These are phyloP conservation scores for Rhynchotus rufescens DNA, from an alignment of 2,797 vertebrate genomes.

Conservation along the genomic window DNA sequence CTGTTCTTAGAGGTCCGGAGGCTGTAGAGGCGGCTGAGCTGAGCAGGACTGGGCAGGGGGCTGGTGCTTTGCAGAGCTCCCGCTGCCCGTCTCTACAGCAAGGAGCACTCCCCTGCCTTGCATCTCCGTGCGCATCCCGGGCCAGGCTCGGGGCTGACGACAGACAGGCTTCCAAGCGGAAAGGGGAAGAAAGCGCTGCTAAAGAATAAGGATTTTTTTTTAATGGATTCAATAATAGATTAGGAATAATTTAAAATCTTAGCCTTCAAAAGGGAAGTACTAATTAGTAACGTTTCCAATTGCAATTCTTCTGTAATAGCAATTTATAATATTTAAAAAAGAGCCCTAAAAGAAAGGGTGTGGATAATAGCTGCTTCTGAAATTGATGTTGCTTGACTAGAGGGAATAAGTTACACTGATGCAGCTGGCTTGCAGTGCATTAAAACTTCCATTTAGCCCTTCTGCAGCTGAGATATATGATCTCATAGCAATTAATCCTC, in stretches of 20 bases:
- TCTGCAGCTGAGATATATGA: constrained; percentile 6
- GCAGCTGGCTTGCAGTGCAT: constrained; percentile 17
- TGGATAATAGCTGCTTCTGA: constrained; percentile 41
- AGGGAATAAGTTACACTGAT: constrained; percentile 44
- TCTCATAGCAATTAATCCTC: constrained; percentile 29
- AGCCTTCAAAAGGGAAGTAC: constrained; percentile 14
- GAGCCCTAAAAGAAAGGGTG: not conserved
- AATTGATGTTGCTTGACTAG: constrained; percentile 49
- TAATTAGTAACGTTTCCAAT: not conserved
- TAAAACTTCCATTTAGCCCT: constrained; percentile 55
- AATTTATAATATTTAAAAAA: constrained; percentile 25
- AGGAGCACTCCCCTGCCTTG: not conserved
- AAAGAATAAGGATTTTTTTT: not conserved
- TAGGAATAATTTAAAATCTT: constrained; percentile 30
- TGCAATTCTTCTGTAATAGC: constrained; percentile 19
- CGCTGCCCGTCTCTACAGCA: not conserved
- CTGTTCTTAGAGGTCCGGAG: not conserved
- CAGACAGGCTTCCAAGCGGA: not conserved
- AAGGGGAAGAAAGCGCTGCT: not conserved
- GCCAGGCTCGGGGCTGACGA: not conserved
- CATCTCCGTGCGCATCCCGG: not conserved
- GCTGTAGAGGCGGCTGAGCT: not conserved
- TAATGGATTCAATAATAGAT: not conserved
- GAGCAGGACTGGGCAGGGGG: rapidly evolving
- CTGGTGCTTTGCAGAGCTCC: rapidly evolving